phyloP scores from a whole-genome alignment of 2,888 invertebrate species.

The Eurois occulta region DNA sequence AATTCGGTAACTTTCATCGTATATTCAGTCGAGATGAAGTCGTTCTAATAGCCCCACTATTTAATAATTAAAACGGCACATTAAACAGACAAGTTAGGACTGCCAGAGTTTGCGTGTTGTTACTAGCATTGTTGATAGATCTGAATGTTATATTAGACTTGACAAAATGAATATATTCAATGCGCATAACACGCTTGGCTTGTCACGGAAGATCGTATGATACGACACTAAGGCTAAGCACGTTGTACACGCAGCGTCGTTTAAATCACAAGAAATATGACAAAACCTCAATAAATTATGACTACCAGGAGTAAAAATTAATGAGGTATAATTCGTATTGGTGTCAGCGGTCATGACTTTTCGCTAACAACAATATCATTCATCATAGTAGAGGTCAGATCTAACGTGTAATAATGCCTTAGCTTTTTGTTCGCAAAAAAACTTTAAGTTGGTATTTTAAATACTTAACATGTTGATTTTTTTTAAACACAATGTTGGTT shows the following conservation, averaged over 20 bases:
- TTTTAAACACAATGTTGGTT: background rate
- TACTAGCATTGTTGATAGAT: background rate
- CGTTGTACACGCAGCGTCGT: slow-evolving; percentile 5
- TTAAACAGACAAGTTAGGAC: background rate
- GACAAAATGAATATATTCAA: slow-evolving; percentile 40
- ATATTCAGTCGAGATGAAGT: background rate
- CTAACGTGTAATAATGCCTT: background rate
- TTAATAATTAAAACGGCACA: slow-evolving; percentile 7
- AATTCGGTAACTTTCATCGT: slow-evolving; percentile 25
- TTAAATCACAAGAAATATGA: slow-evolving; percentile 17
- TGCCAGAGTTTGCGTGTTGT: slow-evolving; percentile 18
- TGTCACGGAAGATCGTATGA: slow-evolving; percentile 26
- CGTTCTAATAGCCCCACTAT: slow-evolving; percentile 4
- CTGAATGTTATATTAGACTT: slow-evolving; percentile 25
- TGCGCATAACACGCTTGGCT: slow-evolving; percentile 15
- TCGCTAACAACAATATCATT: slow-evolving; percentile 32
- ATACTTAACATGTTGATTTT: background rate
- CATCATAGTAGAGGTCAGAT: slow-evolving; percentile 36
- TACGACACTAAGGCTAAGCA: background rate
- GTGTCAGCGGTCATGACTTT: slow-evolving; percentile 35
- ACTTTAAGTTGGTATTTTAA: background rate
- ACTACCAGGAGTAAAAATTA: slow-evolving; percentile 12
- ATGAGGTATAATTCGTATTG: slow-evolving; percentile 18
- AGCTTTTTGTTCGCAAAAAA: slow-evolving; percentile 17
- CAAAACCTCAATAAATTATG: slow-evolving; percentile 29